phyloP scores from a whole-genome alignment of 2,888 invertebrate genomes.

The Eupeodes luniger region DNA sequence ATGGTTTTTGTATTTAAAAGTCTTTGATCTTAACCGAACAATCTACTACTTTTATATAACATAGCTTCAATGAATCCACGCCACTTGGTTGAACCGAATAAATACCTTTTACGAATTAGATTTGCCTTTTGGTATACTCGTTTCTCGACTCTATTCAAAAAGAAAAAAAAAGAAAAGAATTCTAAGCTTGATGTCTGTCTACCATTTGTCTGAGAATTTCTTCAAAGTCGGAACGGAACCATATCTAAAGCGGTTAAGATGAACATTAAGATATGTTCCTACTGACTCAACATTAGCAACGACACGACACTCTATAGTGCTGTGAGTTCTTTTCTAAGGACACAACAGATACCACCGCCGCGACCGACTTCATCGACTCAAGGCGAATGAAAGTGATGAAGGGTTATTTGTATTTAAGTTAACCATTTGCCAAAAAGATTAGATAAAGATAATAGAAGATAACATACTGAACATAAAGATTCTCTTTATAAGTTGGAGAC shows the following conservation, averaged over 20 bases:
- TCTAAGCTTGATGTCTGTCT: constrained; percentile 42
- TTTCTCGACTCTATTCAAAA: constrained; percentile 12
- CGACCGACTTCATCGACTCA: background rate
- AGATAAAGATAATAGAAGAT: background rate
- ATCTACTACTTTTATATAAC: background rate
- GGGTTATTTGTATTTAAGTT: constrained; percentile 36
- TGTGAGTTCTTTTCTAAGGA: background rate
- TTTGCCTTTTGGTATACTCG: constrained; percentile 6
- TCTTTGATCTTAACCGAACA: constrained; percentile 65
- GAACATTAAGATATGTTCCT: constrained; percentile 27
- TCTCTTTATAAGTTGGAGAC: background rate
- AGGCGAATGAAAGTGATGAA: constrained; percentile 28
- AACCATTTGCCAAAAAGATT: constrained; percentile 14
- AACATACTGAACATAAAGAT: background rate
- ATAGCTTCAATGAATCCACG: constrained; percentile 2
- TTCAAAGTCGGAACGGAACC: constrained; percentile 14
- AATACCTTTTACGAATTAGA: constrained; percentile 41
- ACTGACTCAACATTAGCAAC: no score
- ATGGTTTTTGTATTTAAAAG: background rate
- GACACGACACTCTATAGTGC: background rate
- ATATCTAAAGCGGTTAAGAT: constrained; percentile 31
- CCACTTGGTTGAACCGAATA: background rate
- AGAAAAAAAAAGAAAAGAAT: constrained; percentile 18
- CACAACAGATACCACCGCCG: background rate
- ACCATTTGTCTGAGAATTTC: constrained; percentile 64